A percentile compares a stretch with the other conserved stretches of the same genome.
phyloP scores from a whole-genome alignment of 1,140 invertebrate species.

The Augochlora pura region DNA sequence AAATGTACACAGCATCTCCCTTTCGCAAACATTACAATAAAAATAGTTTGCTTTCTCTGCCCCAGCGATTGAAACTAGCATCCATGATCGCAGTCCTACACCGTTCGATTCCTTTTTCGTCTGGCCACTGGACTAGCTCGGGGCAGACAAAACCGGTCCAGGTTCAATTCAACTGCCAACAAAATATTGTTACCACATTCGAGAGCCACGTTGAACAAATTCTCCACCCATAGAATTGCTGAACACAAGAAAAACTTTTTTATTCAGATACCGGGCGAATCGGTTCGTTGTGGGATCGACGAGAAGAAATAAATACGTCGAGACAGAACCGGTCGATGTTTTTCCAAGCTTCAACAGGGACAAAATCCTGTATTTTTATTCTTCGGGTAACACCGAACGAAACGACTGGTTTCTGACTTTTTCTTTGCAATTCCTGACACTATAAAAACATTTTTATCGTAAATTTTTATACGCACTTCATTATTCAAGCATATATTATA shows the following conservation, averaged over 20 bases:
- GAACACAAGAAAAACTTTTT: neutral
- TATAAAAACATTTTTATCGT: too few relatives aligned
- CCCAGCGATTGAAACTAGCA: too few relatives aligned
- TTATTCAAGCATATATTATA: too few relatives aligned
- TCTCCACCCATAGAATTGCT: neutral
- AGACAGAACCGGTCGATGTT: neutral
- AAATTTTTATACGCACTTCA: too few relatives aligned
- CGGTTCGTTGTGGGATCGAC: neutral
- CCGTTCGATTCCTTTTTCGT: neutral
- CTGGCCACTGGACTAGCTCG: neutral
- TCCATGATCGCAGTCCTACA: neutral
- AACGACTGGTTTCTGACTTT: too few relatives aligned
- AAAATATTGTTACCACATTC: neutral
- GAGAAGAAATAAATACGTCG: neutral
- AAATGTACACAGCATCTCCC: too few relatives aligned
- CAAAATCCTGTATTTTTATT: neutral
- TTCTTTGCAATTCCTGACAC: too few relatives aligned
- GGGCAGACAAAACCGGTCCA: neutral
- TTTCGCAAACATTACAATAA: too few relatives aligned
- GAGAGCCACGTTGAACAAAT: constrained; percentile 11
- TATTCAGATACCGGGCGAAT: neutral
- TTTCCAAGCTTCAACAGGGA: neutral
- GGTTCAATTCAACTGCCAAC: neutral
- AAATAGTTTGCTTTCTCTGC: too few relatives aligned
- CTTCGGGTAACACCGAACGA: neutral